Conservation (phyloP, 2,888 invertebrate species). For the Sesamia inferens region DNA sequence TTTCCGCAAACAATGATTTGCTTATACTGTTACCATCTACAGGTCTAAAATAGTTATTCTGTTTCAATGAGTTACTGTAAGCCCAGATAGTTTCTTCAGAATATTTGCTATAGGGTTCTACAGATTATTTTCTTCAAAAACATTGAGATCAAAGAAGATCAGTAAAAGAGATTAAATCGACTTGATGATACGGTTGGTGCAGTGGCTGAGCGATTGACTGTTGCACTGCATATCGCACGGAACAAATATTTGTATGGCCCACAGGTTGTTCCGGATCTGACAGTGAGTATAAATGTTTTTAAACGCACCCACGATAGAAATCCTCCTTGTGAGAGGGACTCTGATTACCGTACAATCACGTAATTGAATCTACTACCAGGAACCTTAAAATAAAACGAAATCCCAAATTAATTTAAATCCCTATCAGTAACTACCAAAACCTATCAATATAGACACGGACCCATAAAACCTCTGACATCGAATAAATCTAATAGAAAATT, state of each 20-base stretch:
- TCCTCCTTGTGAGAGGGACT: too few relatives aligned
- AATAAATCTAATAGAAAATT: conserved; percentile 68
- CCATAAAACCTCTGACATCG: conserved; percentile 62
- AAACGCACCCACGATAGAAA: too few relatives aligned
- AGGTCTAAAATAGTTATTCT: background rate
- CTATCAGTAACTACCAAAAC: conserved; percentile 41
- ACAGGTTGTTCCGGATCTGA: too few relatives aligned
- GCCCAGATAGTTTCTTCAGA: background rate
- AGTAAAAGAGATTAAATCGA: background rate
- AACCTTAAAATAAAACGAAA: conserved; percentile 5
- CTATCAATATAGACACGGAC: conserved; percentile 50
- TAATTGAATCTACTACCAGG: conserved; percentile 14
- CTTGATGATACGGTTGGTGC: too few relatives aligned
- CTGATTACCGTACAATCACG: background rate
- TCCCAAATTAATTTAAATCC: conserved; percentile 38
- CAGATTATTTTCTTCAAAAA: background rate
- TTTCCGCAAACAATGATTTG: background rate
- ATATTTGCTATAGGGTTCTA: too few relatives aligned
- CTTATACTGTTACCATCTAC: background rate
- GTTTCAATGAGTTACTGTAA: background rate
- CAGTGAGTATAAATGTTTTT: too few relatives aligned
- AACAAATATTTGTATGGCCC: too few relatives aligned
- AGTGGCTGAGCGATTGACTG: too few relatives aligned
- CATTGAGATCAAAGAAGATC: background rate
- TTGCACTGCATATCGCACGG: too few relatives aligned